phyloP scores from a whole-genome alignment of 1,140 invertebrate genomes.

The Pemphigus obesinymphae region DNA sequence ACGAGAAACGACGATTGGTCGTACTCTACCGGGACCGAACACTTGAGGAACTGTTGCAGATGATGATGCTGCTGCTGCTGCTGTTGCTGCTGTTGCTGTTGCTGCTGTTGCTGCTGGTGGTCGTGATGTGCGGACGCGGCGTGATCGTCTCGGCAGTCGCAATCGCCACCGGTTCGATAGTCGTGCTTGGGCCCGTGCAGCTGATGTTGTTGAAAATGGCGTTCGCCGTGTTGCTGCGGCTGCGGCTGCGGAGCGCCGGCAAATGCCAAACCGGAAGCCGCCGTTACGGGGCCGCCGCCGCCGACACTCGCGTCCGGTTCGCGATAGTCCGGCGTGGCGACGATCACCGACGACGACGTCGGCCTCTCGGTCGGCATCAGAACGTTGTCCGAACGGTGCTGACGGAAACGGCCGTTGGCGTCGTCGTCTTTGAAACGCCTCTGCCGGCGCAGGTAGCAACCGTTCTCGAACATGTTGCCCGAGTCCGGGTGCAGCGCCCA shows the following conservation, averaged over 20 bases:
- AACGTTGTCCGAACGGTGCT: slow-evolving; percentile 49
- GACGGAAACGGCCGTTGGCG: no score
- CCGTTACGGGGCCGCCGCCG: background rate
- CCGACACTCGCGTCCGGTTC: background rate
- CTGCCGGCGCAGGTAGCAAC: slow-evolving; percentile 94
- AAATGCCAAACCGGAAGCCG: background rate
- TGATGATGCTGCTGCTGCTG: slow-evolving; percentile 49
- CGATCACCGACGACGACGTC: slow-evolving; percentile 60
- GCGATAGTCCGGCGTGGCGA: slow-evolving; percentile 43
- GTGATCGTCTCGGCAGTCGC: slow-evolving; percentile 42
- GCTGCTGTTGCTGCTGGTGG: slow-evolving; percentile 48
- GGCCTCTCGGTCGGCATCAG: slow-evolving; percentile 57
- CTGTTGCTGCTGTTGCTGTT: slow-evolving; percentile 48
- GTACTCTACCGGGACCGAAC: slow-evolving; percentile 62
- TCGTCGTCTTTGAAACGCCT: slow-evolving; percentile 94
- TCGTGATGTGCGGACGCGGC: slow-evolving; percentile 22
- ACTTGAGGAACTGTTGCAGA: no score
- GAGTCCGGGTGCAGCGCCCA: slow-evolving; percentile 98
- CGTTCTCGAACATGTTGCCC: slow-evolving; percentile 99
- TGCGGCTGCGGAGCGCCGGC: background rate
- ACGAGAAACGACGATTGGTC: slow-evolving; percentile 92
- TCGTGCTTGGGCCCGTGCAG: no score
- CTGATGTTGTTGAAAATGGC: no score
- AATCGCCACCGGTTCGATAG: background rate
- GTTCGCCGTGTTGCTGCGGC: no score